phyloP scores from a whole-genome alignment of 2,113 vertebrate genomes.

The Apodemus sylvaticus region DNA sequence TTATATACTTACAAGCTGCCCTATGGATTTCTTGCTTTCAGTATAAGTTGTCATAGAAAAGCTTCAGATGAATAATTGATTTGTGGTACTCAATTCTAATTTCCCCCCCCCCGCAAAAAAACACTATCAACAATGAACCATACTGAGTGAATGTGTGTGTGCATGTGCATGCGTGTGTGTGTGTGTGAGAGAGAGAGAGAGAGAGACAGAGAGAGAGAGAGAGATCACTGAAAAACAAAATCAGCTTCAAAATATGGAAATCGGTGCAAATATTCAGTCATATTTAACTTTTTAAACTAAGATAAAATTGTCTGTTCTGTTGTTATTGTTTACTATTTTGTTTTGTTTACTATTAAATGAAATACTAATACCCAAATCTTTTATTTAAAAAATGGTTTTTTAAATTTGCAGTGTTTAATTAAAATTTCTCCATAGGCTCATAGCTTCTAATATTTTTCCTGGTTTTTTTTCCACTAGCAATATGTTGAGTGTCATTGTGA shows the following conservation, averaged over 20 bases:
- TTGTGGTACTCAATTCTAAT: not conserved
- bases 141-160: not conserved
- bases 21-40: not conserved
- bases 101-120: not conserved
- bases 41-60: slow-evolving; percentile 3
- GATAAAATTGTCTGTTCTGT: slow-evolving; percentile 15
- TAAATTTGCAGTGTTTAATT: not conserved
- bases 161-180: no score
- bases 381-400: not conserved
- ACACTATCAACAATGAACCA: not conserved
- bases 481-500: not conserved
- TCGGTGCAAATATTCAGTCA: not conserved
- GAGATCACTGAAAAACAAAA: not conserved
- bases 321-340: not conserved
- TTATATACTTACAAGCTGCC: not conserved
- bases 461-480: not conserved
- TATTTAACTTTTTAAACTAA: not conserved
- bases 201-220: no score
- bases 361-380: not conserved
- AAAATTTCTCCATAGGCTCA: not conserved
- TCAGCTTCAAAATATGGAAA: not conserved
- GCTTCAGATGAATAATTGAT: slow-evolving; percentile 19
- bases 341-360: slow-evolving; percentile 16
- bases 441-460: not conserved
- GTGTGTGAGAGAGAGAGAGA: no score